A percentile compares a stretch with the other conserved stretches of the same genome.
These are phyloP conservation scores for Bucorvus abyssinicus DNA, from an alignment of 2,797 vertebrate genomes.

Conservation along the genomic window DNA sequence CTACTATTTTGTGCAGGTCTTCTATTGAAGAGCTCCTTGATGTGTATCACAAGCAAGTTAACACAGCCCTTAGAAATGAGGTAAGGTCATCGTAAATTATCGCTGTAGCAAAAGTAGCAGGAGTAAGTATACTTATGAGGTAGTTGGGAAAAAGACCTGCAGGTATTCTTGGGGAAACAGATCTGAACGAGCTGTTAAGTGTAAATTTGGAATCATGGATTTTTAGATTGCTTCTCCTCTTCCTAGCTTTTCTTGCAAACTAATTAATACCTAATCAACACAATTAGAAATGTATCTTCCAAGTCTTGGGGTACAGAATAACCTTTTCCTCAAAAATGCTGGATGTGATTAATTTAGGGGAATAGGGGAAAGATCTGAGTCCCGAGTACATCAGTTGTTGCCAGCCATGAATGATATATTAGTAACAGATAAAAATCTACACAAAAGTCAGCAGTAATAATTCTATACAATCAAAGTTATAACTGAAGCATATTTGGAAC, in stretches of 20 bases:
- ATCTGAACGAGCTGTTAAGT: background rate
- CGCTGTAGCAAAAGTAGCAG: background rate
- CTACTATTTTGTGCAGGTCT: slow-evolving; percentile 79
- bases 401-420: background rate
- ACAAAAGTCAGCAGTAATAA: background rate
- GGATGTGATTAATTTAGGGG: background rate
- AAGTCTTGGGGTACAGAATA: background rate
- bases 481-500: background rate
- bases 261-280: background rate
- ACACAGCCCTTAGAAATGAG: slow-evolving; percentile 86
- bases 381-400: background rate
- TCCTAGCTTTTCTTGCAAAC: background rate
- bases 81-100: slow-evolving; percentile 68
- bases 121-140: background rate
- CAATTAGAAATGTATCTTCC: background rate
- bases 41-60: slow-evolving; percentile 87
- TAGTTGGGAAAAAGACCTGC: background rate
- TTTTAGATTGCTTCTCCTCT: background rate
- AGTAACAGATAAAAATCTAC: background rate
- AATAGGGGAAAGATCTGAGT: background rate
- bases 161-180: background rate
- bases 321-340: background rate
- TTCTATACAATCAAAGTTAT: background rate
- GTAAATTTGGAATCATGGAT: background rate
- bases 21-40: slow-evolving; percentile 87